Base-by-base conservation (phyloP, 2,888 invertebrate genomes). In the Drosophila pseudotakahashii region DNA sequence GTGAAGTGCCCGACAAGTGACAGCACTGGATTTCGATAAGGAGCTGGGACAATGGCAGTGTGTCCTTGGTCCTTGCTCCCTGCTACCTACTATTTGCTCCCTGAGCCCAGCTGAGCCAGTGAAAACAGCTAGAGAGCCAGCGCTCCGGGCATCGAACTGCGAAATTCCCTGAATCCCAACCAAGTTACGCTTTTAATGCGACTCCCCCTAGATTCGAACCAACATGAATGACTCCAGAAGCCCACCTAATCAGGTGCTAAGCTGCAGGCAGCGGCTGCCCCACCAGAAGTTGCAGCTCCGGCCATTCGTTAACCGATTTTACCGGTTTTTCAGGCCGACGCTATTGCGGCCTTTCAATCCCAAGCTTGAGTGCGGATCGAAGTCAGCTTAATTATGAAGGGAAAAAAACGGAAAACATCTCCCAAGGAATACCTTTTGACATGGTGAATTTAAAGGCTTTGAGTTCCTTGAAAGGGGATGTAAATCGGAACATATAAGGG, bases 1-100 rank as follows among this genome's bases (percentile, higher is more conserved):
- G 73, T 80, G 86, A 80, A 82, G 78, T 86, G 80, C 73, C 63
- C 72, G 73, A 73, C 76, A 84, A 85, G 76, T 81, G 83, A 85
- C 85, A 84, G 74, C 79, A 60, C 71, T 73, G 85, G 78, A 79
- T 85, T 84, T 76, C 82, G 83, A 85, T 85, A 85, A 79, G 82
- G 73, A 79, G 58, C 63, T 44, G 54, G 62, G 44, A 69, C 68
- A 68, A 63, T 53, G 59, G 14, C 57, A 53, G 45, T 69, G 34
- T 19, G 64, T 64, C 64, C 64, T 67, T 41, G 34, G 16, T 13
- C 50, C 5, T 23, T 41, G 30, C 5, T 30, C 14, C 51, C 19
- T 32, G n/a, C 7, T 26, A 26, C n/a, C 2, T 26, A 19, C 19
- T 19, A 19, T 19, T 19, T 19, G 19, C 19, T 19, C 19, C 19